Conservation (phyloP, 2,797 vertebrate genomes). For the Xerus rutilus region DNA sequence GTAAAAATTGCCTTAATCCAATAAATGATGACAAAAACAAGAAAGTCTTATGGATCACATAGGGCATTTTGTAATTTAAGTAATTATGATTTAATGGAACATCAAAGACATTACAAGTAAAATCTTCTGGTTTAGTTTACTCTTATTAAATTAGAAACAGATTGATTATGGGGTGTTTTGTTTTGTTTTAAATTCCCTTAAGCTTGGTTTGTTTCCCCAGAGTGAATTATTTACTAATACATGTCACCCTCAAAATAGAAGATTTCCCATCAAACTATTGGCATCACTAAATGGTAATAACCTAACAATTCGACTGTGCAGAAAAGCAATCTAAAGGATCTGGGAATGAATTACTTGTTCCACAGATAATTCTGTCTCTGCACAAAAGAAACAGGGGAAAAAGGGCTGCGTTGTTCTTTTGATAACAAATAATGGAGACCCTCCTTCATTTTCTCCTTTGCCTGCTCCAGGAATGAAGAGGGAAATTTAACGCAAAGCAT, state of each 20-base stretch:
- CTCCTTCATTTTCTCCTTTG: slow-evolving; percentile 35
- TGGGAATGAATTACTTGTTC: slow-evolving; percentile 65
- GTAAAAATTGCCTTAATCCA: slow-evolving; percentile 23
- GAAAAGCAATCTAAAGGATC: slow-evolving; percentile 58
- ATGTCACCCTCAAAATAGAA: slow-evolving; percentile 53
- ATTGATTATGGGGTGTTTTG: background rate
- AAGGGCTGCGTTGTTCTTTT: slow-evolving; percentile 39
- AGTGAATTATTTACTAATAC: slow-evolving; percentile 61
- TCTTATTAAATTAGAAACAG: slow-evolving; percentile 45
- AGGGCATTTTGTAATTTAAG: slow-evolving; percentile 49
- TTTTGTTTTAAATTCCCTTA: slow-evolving; percentile 66
- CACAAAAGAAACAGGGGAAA: slow-evolving; percentile 46
- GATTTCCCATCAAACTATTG: slow-evolving; percentile 53
- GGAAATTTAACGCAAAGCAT: slow-evolving; percentile 32
- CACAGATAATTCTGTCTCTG: slow-evolving; percentile 59
- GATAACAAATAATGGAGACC: slow-evolving; percentile 60
- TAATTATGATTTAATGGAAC: slow-evolving; percentile 52
- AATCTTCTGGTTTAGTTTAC: slow-evolving; percentile 23
- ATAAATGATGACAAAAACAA: slow-evolving; percentile 44
- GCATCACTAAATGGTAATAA: slow-evolving; percentile 62
- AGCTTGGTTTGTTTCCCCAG: slow-evolving; percentile 1
- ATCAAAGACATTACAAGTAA: slow-evolving; percentile 41
- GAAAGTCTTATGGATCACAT: background rate
- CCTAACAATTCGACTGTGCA: slow-evolving; percentile 52
- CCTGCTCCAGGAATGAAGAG: slow-evolving; percentile 47